Evolutionary conservation across 2,797 vertebrate genomes (phyloP).

Genomic region (Mus minutoides): DNA sequence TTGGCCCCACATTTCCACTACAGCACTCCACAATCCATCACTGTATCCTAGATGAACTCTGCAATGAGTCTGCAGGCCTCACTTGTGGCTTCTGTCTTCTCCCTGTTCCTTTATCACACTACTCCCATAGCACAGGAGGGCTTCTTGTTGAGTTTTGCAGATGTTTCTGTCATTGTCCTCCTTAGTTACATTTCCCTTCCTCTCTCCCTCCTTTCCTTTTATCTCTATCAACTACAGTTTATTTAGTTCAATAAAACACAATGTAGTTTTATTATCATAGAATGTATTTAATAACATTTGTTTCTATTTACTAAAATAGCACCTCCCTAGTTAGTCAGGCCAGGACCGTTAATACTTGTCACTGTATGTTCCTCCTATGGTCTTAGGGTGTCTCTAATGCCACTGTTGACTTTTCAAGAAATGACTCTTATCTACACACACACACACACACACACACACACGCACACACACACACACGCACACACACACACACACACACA

Average conservation of each 20-base stretch:
- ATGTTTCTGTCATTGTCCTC: not conserved
- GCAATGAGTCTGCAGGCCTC: not conserved
- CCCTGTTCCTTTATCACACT: not conserved
- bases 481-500: too few species aligned
- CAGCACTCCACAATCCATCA: not conserved
- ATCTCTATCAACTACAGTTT: not conserved
- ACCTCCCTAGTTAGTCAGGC: not conserved
- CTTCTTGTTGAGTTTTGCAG: conserved; percentile 37
- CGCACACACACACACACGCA: not conserved
- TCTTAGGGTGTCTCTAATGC: not conserved
- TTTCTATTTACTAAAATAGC: conserved; percentile 20
- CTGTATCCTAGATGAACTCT: not conserved
- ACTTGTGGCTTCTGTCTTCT: not conserved
- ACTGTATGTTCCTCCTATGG: not conserved
- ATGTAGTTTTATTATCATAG: conserved; percentile 27
- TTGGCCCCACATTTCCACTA: not conserved
- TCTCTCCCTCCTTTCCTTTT: not conserved
- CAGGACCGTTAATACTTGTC: not conserved
- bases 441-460: not conserved
- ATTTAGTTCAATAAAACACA: not conserved
- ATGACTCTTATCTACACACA: not conserved
- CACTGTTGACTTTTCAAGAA: not conserved
- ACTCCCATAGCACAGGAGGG: fast-evolving
- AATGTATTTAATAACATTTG: not conserved
- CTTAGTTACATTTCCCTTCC: not conserved